Conservation (phyloP, 2,113 vertebrate species). For the Pangasianodon gigas region DNA sequence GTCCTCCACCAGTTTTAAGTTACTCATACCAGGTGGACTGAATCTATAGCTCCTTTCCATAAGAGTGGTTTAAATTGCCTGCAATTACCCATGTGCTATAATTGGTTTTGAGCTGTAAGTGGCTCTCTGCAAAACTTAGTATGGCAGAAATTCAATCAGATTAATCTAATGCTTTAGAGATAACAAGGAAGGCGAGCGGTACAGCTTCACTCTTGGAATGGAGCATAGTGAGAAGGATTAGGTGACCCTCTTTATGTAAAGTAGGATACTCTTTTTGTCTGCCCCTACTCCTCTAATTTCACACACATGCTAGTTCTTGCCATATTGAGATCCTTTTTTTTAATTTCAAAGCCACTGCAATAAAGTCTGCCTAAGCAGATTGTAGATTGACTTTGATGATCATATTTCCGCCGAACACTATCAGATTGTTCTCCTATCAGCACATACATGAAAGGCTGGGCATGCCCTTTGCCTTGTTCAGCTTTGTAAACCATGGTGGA, state of each 20-base stretch:
- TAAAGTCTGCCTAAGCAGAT: constrained; percentile 33
- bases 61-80: neutral
- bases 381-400: constrained; percentile 54
- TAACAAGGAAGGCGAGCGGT: constrained; percentile 16
- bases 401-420: constrained; percentile 30
- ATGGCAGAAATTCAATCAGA: constrained; percentile 29
- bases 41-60: constrained; percentile 28
- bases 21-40: constrained; percentile 1
- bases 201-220: constrained; percentile 23
- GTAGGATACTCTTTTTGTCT: neutral
- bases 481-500: neutral
- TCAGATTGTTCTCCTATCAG: constrained; percentile 25
- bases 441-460: neutral
- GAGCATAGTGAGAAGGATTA: constrained; percentile 14
- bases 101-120: constrained; percentile 4
- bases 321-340: neutral
- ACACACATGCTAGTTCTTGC: neutral
- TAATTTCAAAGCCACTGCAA: constrained; percentile 13
- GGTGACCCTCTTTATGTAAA: constrained; percentile 33
- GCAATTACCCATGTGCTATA: constrained; percentile 38
- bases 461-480: neutral
- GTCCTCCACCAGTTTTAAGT: neutral
- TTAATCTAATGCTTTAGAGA: constrained; percentile 36
- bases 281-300: constrained; percentile 3
- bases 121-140: constrained; percentile 9